Percentiles rank a stretch among this genome's conserved stretches.
Evolutionary conservation across 2,797 vertebrate genomes (phyloP).

Genomic region (Neosilurus hyrtlii): DNA sequence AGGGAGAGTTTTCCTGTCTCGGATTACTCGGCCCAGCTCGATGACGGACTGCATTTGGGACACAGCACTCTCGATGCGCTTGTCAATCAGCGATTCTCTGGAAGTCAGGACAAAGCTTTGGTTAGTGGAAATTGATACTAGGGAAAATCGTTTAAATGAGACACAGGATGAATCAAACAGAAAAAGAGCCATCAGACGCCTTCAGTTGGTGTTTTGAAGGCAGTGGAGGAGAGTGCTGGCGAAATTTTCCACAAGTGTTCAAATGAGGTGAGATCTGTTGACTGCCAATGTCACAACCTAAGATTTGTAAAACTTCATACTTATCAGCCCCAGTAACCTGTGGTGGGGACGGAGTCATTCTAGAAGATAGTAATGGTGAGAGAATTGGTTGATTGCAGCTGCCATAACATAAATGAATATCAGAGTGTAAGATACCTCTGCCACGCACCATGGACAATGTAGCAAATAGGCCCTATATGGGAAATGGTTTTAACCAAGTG

Average conservation of each 20-base stretch:
- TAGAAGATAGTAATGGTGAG: neutral
- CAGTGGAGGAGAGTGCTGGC: neutral
- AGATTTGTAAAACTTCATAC: neutral
- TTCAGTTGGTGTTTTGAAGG: neutral
- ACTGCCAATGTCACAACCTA: neutral
- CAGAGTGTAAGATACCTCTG: no score
- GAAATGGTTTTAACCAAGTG: no score
- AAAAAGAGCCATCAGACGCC: neutral
- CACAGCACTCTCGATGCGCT: slow-evolving; percentile 89
- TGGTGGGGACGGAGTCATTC: neutral
- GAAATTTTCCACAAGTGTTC: neutral
- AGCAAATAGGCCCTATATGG: no score
- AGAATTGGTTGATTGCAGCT: neutral
- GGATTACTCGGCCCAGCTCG: slow-evolving; percentile 94
- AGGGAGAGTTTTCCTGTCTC: slow-evolving; percentile 93
- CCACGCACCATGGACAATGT: no score
- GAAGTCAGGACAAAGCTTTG: slow-evolving; percentile 34
- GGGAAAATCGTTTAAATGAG: neutral
- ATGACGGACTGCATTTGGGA: slow-evolving; percentile 97
- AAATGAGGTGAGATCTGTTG: neutral
- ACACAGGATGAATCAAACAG: neutral
- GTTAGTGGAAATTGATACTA: neutral
- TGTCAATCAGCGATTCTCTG: slow-evolving; percentile 90
- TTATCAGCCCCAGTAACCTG: neutral
- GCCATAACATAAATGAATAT: neutral